Conservation (phyloP, 2,797 vertebrate genomes). For the Apodemus agrarius region DNA sequence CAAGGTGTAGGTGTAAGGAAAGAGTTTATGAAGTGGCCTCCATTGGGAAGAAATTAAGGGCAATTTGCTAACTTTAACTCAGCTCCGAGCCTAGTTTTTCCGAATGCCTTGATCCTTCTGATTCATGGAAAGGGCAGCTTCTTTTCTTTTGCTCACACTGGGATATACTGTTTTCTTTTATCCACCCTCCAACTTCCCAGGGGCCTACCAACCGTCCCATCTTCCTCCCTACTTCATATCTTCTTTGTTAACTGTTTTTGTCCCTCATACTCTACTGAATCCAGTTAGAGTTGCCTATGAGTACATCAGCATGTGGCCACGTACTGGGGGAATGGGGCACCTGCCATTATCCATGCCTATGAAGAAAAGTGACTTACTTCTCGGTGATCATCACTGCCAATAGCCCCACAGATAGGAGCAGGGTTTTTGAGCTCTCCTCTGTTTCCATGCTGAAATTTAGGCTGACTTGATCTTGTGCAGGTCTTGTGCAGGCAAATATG, state of each 20-base stretch:
- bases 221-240: neutral
- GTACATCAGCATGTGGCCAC: neutral
- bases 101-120: slow-evolving; percentile 55
- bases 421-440: neutral
- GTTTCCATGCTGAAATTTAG: neutral
- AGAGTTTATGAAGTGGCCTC: neutral
- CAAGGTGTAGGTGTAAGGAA: neutral
- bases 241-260: neutral
- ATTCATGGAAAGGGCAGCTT: slow-evolving; percentile 62
- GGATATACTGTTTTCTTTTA: neutral
- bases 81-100: slow-evolving; percentile 8
- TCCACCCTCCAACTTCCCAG: neutral
- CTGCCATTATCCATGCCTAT: neutral
- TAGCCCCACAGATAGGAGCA: neutral
- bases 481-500: neutral
- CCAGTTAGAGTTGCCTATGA: neutral
- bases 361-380: neutral
- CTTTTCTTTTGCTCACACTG: neutral
- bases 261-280: no score
- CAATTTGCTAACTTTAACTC: slow-evolving; percentile 61
- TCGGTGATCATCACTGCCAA: neutral
- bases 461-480: neutral
- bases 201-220: no score
- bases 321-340: accelerated
- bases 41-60: neutral